phyloP scores from a whole-genome alignment of 2,888 invertebrate species.

The Diaprepes abbreviatus region DNA sequence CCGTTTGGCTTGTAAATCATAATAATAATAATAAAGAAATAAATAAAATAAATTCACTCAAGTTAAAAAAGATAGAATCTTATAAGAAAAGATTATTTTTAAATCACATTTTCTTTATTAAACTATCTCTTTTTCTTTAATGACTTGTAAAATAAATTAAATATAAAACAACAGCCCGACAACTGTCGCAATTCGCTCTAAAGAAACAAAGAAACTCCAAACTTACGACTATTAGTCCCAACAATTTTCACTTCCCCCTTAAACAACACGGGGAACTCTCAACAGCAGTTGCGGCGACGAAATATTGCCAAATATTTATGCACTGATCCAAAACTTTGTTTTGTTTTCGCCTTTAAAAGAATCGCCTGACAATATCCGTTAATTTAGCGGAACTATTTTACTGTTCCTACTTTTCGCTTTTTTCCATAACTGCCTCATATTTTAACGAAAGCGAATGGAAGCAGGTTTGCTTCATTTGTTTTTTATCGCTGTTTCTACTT shows the following conservation, averaged over 20 bases:
- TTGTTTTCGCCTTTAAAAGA: slow-evolving; percentile 5
- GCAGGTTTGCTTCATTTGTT: slow-evolving; percentile 6
- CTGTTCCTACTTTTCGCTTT: slow-evolving; percentile 22
- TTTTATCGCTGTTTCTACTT: slow-evolving; percentile 27
- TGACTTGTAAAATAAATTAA: no score
- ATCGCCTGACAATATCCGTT: slow-evolving; percentile 19
- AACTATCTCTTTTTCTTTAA: no score
- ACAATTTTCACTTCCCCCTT: background rate
- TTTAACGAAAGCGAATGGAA: slow-evolving; percentile 14
- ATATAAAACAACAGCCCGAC: no score
- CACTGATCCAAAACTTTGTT: slow-evolving; percentile 10
- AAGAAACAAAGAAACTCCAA: background rate
- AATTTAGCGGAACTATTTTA: slow-evolving; percentile 26
- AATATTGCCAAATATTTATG: slow-evolving; percentile 15
- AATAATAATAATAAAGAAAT: no score
- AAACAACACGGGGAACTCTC: background rate
- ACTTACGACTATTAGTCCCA: background rate
- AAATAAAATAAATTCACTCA: no score
- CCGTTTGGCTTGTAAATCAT: no score
- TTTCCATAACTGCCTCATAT: slow-evolving; percentile 26
- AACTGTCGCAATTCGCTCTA: no score
- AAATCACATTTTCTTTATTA: no score
- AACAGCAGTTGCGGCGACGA: background rate
- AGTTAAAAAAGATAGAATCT: no score
- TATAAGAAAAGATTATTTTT: no score